Evolutionary conservation across 2,113 vertebrate genomes (phyloP).

Genomic region (Epinephelus fuscoguttatus): DNA sequence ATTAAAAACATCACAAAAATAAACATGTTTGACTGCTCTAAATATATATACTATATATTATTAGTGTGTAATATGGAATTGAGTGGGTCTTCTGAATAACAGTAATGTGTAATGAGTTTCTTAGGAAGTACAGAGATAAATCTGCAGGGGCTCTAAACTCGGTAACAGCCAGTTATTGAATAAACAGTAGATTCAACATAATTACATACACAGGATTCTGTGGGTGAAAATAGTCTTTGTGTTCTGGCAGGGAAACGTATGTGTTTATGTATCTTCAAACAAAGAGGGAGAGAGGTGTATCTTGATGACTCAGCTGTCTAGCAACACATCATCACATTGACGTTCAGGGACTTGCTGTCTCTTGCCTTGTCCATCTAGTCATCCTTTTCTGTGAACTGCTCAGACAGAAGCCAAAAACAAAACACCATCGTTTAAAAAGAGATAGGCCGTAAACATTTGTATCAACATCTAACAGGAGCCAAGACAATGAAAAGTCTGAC

Average conservation of each 20-base stretch:
- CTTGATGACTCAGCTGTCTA: neutral
- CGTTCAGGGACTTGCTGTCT: neutral
- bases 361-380: slow-evolving; percentile 3
- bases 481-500: slow-evolving; percentile 19
- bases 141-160: neutral
- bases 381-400: no score
- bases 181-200: neutral
- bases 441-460: neutral
- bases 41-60: neutral
- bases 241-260: neutral
- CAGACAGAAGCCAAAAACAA: neutral
- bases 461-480: slow-evolving; percentile 1
- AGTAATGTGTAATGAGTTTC: neutral
- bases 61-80: neutral
- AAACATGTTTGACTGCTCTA: no score
- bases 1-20: no score
- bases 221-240: neutral
- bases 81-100: neutral
- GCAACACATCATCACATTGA: neutral
- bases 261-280: slow-evolving; percentile 3
- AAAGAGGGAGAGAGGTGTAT: neutral
- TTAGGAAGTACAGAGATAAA: neutral
- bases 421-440: neutral
- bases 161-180: neutral
- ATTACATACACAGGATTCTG: neutral